These are phyloP conservation scores for Rhagoletis pomonella DNA, from an alignment of 1,140 invertebrate species.

Conservation along the genomic window DNA sequence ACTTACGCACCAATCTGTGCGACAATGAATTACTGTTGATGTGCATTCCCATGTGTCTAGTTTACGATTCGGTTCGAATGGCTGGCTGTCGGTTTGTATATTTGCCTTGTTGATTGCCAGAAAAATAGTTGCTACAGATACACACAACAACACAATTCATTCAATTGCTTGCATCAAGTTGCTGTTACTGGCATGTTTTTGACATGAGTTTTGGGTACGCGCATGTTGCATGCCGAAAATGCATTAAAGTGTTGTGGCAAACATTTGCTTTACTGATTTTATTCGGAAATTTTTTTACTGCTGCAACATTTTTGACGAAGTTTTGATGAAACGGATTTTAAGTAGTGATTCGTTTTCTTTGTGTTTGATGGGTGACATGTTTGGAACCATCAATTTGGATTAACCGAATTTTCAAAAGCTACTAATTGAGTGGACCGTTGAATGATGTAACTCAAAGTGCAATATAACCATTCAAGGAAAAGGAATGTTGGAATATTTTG, in stretches of 20 bases:
- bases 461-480: too few relatives aligned
- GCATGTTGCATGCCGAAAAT: background rate
- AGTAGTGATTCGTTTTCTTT: too few relatives aligned
- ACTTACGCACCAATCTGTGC: background rate
- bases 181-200: background rate
- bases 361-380: too few relatives aligned
- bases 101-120: conserved; percentile 10
- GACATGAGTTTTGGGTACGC: background rate
- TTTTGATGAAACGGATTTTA: background rate
- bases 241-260: background rate
- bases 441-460: too few relatives aligned
- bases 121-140: background rate
- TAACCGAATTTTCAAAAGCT: too few relatives aligned
- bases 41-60: background rate
- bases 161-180: background rate
- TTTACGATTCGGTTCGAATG: background rate
- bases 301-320: background rate
- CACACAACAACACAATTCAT: background rate
- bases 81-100: background rate
- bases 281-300: background rate
- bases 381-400: too few relatives aligned
- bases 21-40: background rate
- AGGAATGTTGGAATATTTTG: too few relatives aligned
- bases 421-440: too few relatives aligned
- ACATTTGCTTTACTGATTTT: background rate